Conservation (phyloP, 2,113 vertebrate species). For the Benitochromis conjunctus region DNA sequence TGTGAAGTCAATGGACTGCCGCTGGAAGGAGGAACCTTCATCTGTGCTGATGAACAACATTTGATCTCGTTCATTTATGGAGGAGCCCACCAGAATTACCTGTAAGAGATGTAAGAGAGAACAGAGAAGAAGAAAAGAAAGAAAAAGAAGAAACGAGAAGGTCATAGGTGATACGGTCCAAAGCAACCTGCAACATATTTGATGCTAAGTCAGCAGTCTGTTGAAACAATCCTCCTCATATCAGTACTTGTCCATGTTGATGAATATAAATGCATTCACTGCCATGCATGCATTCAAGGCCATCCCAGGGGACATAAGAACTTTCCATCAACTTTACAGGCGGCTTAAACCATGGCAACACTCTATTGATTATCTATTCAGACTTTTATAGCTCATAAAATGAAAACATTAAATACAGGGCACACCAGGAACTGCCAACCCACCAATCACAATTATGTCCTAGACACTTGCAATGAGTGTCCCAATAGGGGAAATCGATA, state of each 20-base stretch:
- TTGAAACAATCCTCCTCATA: neutral
- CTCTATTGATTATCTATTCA: constrained; percentile 60
- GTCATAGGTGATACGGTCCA: constrained; percentile 3
- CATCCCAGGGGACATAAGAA: neutral
- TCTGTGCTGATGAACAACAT: constrained; percentile 91
- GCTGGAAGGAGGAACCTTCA: constrained; percentile 91
- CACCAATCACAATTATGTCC: constrained; percentile 47
- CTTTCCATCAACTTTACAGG: neutral
- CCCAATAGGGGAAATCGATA: constrained; percentile 10
- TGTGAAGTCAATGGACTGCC: constrained; percentile 81
- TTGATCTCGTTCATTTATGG: constrained; percentile 87
- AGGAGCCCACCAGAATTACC: constrained; percentile 93
- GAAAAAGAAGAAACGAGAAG: neutral
- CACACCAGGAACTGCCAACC: neutral
- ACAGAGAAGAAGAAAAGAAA: neutral
- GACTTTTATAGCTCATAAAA: constrained; percentile 60
- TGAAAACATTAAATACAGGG: constrained; percentile 31
- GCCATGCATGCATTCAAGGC: neutral
- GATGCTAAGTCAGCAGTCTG: constrained; percentile 4
- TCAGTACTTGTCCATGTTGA: neutral
- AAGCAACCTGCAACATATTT: neutral
- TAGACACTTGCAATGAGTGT: neutral
- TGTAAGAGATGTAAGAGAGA: constrained; percentile 58
- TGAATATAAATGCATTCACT: neutral
- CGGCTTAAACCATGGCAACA: neutral